Base-by-base conservation (phyloP, 2,888 invertebrate genomes). In the Petrolisthes manimaculis region DNA sequence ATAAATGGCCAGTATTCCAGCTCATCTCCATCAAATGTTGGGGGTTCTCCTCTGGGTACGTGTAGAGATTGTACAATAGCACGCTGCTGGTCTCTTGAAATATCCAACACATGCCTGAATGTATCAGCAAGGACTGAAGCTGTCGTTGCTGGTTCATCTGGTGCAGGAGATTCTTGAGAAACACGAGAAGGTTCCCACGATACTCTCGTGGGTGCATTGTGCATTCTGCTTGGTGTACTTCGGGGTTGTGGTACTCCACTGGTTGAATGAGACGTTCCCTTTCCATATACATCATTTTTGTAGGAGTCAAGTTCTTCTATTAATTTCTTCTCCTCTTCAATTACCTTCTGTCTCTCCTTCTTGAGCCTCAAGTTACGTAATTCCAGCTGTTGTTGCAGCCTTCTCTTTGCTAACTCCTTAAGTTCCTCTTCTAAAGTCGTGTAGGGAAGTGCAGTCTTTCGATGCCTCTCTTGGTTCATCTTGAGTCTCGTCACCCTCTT, bases 41-140 rank as follows among this genome's bases (percentile, higher is more conserved):
- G 77, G 18, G 21, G 78, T 51, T 84, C 61, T 84, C 84, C 67
- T 77, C 61, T 79, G 14, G 84, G 78, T 78, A 84, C 61, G 18
- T 84, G 61, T 53, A 78, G 84, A 18, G 78, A 78, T 6, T 84
- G 55, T 55, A 84, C 75, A 14, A 84, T 5, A 56, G 74, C 4
- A 18, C n/a, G 55, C 75, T 81, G 67, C 24, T 84, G 75, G 21
- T 21, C 14, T 71, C 54, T 67, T 77, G 78, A 78, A 56, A 14
- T 78, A 0, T 78, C 78, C 56, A 84, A 51, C 78, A 84, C 78
- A 18, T 77, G 78, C 24, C 61, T 78, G 12, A 84, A 8, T 14
- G 78, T 61, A 78, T 78, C 67, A 4, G 14, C 78, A 78, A 84
- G 51, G 37, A 84, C n/a, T 18, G 78, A 84, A 84, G 78, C n/a